Evolutionary conservation across 2,888 invertebrate species (phyloP).

Genomic region (Synanthedon tipuliformis): DNA sequence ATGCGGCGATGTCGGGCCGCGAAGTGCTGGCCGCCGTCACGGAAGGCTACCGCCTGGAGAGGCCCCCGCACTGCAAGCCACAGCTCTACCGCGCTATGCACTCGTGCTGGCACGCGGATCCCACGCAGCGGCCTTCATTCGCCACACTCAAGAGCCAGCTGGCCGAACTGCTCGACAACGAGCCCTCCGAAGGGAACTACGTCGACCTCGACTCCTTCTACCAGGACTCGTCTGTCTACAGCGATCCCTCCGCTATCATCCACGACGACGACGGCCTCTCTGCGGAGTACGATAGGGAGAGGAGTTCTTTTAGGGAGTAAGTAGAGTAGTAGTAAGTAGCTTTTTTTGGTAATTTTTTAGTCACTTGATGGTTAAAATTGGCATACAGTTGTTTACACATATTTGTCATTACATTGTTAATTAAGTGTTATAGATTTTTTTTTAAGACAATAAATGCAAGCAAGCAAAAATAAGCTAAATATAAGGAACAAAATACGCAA

Average conservation of each 20-base stretch:
- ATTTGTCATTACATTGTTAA: too few species aligned
- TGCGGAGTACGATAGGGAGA: constrained; percentile 58
- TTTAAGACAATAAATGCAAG: too few species aligned
- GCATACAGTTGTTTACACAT: too few species aligned
- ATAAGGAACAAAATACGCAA: too few species aligned
- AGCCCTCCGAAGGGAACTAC: constrained; percentile 73
- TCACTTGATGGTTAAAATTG: too few species aligned
- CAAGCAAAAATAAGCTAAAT: too few species aligned
- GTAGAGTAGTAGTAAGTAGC: too few species aligned
- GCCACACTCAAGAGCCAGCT: constrained; percentile 70
- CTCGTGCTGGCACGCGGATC: constrained; percentile 75
- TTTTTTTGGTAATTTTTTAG: too few species aligned
- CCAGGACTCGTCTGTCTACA: constrained; percentile 71
- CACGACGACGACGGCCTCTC: constrained; percentile 62
- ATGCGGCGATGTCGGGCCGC: constrained; percentile 85
- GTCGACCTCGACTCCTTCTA: constrained; percentile 78
- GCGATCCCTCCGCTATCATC: constrained; percentile 64
- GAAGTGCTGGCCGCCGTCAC: constrained; percentile 86
- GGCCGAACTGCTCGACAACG: constrained; percentile 72
- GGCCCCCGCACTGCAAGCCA: constrained; percentile 83
- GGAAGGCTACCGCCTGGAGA: constrained; percentile 80
- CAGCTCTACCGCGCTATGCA: constrained; percentile 63
- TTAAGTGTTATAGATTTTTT: too few species aligned
- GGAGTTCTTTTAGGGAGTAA: constrained; percentile 58
- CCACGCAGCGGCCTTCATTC: constrained; percentile 79